Conservation (phyloP, 2,797 vertebrate genomes). For the Fringilla coelebs region DNA sequence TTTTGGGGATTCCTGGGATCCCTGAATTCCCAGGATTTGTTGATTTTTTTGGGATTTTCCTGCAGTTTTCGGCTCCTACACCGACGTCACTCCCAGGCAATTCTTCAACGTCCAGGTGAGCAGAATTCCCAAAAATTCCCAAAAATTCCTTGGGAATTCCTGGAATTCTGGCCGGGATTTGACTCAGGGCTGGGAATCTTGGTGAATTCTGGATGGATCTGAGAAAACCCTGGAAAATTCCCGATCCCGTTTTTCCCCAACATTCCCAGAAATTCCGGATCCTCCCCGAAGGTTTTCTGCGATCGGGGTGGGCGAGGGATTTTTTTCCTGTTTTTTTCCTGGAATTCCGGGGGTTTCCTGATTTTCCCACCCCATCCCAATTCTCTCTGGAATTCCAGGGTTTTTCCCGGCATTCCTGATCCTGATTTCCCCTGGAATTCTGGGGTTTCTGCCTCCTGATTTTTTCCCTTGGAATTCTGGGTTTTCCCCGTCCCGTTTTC, state of each 20-base stretch:
- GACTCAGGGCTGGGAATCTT: neutral
- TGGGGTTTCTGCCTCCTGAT: no score
- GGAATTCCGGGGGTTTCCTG: neutral
- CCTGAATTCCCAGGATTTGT: no score
- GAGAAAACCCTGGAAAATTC: neutral
- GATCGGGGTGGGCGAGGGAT: neutral
- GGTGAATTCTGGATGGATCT: neutral
- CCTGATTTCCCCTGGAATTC: neutral
- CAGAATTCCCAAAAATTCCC: neutral
- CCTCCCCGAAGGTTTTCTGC: fast-evolving
- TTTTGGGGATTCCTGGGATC: neutral
- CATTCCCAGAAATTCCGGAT: neutral
- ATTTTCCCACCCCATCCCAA: no score
- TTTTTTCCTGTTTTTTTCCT: neutral
- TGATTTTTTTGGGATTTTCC: neutral
- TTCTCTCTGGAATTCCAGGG: no score
- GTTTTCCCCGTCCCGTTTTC: neutral
- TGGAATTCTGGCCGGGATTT: neutral
- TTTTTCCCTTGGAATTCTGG: no score
- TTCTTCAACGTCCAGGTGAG: neutral
- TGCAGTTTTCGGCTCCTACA: neutral
- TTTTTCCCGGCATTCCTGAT: no score
- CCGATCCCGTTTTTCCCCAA: neutral
- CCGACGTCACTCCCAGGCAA: neutral
- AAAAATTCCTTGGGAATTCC: neutral